Conservation (phyloP, 2,797 vertebrate species). For the Kryptolebias ocellatus region DNA sequence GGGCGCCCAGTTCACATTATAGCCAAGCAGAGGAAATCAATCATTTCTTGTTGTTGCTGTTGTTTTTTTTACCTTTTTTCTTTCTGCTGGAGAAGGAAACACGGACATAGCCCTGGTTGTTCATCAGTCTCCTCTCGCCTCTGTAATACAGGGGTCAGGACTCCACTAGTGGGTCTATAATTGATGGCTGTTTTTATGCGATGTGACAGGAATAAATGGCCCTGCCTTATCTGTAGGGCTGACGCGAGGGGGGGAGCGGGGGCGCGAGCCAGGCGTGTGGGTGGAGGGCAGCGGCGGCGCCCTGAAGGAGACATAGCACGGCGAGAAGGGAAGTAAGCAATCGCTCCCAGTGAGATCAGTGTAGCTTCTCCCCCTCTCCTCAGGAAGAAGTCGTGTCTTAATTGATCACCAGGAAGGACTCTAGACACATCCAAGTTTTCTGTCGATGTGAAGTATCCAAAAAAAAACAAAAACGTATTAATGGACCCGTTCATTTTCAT, state of each 20-base stretch:
- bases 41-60: slow-evolving; percentile 42
- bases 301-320: slow-evolving; percentile 63
- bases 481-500: slow-evolving; percentile 17
- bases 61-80: slow-evolving; percentile 21
- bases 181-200: slow-evolving; percentile 79
- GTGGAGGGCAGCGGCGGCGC: slow-evolving; percentile 22
- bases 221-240: slow-evolving; percentile 63
- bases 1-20: slow-evolving; percentile 65
- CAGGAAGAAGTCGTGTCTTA: slow-evolving; percentile 58
- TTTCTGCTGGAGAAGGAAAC: slow-evolving; percentile 49
- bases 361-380: slow-evolving; percentile 41
- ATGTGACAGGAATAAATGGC: slow-evolving; percentile 77
- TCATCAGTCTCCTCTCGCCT: slow-evolving; percentile 62
- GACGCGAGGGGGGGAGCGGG: slow-evolving; percentile 14
- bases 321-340: slow-evolving; percentile 62
- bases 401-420: slow-evolving; percentile 63
- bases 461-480: slow-evolving; percentile 18
- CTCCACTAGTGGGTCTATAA: slow-evolving; percentile 66
- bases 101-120: slow-evolving; percentile 60
- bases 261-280: slow-evolving; percentile 7
- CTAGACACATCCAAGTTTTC: slow-evolving; percentile 22
- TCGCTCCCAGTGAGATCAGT: slow-evolving; percentile 58
- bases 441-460: slow-evolving; percentile 13
- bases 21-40: slow-evolving; percentile 64
- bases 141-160: slow-evolving; percentile 76